Percentiles rank a stretch among this genome's conserved stretches.
These are phyloP conservation scores for Esox masquinongy DNA, from an alignment of 2,797 vertebrate species.

Conservation along the genomic window DNA sequence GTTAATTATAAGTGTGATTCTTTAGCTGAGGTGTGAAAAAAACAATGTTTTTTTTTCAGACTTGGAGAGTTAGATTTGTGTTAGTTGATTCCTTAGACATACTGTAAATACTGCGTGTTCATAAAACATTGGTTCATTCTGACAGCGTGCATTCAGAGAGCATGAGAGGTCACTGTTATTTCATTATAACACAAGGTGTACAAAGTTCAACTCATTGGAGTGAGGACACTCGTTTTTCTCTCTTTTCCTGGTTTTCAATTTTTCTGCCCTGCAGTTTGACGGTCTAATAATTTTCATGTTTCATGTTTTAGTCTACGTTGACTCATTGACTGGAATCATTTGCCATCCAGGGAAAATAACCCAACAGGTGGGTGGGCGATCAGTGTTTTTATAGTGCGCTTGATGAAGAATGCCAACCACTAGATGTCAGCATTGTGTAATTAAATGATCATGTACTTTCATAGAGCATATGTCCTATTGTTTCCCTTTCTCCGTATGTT, in stretches of 20 bases:
- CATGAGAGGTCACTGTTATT: neutral
- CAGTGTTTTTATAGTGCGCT: neutral
- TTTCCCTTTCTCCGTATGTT: neutral
- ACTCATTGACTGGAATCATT: slow-evolving; percentile 40
- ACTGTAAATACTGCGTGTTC: neutral
- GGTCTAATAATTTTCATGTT: slow-evolving; percentile 26
- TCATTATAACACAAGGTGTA: neutral
- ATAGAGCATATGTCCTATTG: neutral
- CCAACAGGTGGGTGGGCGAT: slow-evolving; percentile 10
- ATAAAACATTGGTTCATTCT: neutral
- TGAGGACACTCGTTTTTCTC: slow-evolving; percentile 1
- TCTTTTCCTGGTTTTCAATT: slow-evolving; percentile 12
- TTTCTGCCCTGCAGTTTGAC: slow-evolving; percentile 9
- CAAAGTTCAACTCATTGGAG: neutral
- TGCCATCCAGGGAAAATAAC: slow-evolving; percentile 15
- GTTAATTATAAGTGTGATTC: slow-evolving; percentile 41
- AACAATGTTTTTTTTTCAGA: neutral
- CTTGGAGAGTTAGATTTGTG: slow-evolving; percentile 1
- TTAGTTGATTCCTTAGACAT: neutral
- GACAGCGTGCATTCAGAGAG: neutral
- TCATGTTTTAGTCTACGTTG: slow-evolving; percentile 37
- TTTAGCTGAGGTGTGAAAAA: neutral
- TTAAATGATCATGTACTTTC: slow-evolving; percentile 20
- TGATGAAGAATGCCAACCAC: slow-evolving; percentile 45
- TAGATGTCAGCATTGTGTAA: slow-evolving; percentile 71